Conservation (phyloP, 2,113 vertebrate genomes). For the Sorex fumeus region DNA sequence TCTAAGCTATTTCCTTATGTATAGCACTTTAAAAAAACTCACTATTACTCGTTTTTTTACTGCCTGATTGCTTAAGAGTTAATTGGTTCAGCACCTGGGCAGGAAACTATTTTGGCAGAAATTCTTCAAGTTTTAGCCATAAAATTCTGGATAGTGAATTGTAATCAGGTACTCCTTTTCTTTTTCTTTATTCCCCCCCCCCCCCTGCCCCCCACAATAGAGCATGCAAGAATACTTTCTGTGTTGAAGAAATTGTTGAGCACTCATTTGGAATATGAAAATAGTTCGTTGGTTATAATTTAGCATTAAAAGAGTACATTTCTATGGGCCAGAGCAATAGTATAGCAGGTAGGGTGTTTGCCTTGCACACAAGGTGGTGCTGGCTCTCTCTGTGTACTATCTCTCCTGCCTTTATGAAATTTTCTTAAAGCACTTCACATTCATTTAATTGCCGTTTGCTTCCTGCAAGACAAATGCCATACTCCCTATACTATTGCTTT, state of each 20-base stretch:
- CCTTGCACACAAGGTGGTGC: too few species aligned
- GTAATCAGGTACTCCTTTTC: constrained; percentile 87
- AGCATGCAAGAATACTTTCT: constrained; percentile 83
- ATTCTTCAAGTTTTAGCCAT: constrained; percentile 89
- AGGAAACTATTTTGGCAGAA: constrained; percentile 90
- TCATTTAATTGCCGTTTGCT: neutral
- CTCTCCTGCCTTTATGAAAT: neutral
- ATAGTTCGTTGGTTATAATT: constrained; percentile 71
- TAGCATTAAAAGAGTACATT: constrained; percentile 76
- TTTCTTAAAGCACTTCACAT: constrained; percentile 30
- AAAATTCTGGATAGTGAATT: constrained; percentile 92
- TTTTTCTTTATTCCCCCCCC: constrained; percentile 72
- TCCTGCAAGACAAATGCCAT: neutral
- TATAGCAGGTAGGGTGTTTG: too few species aligned
- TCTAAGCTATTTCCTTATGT: constrained; percentile 90
- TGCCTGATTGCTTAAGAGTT: constrained; percentile 89
- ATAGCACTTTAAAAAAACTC: constrained; percentile 88
- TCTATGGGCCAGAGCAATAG: too few species aligned
- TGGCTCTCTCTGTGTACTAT: too few species aligned
- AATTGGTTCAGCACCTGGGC: constrained; percentile 93
- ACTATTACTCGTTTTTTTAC: constrained; percentile 88
- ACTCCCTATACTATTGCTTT: neutral
- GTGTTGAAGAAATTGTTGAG: constrained; percentile 81
- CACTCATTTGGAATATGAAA: constrained; percentile 81
- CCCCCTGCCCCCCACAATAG: constrained; percentile 81